phyloP scores from a whole-genome alignment of 2,797 vertebrate species.

The Luscinia megarhynchos region DNA sequence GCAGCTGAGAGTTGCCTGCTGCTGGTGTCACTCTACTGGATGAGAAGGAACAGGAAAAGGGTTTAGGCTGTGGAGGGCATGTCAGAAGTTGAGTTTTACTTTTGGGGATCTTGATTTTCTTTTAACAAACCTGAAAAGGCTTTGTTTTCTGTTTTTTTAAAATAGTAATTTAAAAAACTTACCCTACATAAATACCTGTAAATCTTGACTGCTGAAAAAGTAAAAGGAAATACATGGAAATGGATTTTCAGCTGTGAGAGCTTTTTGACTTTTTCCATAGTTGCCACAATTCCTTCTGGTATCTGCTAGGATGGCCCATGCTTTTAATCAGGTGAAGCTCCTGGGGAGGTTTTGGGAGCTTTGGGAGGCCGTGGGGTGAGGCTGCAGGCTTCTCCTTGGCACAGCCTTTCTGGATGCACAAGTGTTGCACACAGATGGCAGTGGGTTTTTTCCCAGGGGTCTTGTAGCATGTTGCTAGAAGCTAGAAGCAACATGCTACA shows the following conservation, averaged over 20 bases:
- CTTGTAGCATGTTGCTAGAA: not conserved
- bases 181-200: not conserved
- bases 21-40: not conserved
- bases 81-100: not conserved
- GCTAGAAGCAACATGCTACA: not conserved
- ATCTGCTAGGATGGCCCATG: fast-evolving
- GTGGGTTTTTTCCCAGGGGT: fast-evolving
- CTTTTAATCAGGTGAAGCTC: not conserved
- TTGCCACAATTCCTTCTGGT: not conserved
- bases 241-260: not conserved
- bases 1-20: not conserved
- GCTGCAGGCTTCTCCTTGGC: not conserved
- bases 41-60: not conserved
- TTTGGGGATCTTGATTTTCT: slow-evolving; percentile 27
- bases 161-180: not conserved
- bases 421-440: no score
- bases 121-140: not conserved
- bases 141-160: not conserved
- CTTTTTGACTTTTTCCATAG: not conserved
- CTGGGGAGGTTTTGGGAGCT: not conserved
- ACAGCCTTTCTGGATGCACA: fast-evolving
- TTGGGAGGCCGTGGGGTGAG: not conserved
- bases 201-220: not conserved
- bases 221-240: not conserved
- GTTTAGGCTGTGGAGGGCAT: not conserved